These are phyloP conservation scores for Panopea generosa DNA, from an alignment of 2,888 invertebrate species.

Conservation along the genomic window DNA sequence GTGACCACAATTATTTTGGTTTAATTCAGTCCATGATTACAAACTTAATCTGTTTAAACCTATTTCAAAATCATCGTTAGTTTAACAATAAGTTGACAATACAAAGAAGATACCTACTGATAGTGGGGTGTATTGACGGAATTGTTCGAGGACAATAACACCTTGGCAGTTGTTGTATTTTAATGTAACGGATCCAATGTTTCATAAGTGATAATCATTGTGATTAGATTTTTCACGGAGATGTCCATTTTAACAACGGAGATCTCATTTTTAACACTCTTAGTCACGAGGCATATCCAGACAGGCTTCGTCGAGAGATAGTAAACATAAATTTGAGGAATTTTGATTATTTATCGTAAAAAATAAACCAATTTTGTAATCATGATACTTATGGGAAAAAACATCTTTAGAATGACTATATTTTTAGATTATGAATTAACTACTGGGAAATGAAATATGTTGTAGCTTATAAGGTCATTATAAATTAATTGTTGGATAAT, in stretches of 20 bases:
- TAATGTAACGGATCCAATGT: constrained; percentile 14
- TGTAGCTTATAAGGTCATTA: too few species aligned
- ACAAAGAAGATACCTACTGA: background rate
- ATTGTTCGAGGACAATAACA: background rate
- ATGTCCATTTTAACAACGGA: constrained; percentile 13
- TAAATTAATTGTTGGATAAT: too few species aligned
- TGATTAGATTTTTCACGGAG: constrained; percentile 16
- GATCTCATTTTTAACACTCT: constrained; percentile 25
- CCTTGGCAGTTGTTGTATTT: background rate
- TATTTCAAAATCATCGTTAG: too few species aligned
- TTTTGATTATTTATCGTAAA: too few species aligned
- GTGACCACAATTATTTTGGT: constrained; percentile 4
- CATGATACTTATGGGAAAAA: background rate
- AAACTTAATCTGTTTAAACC: background rate
- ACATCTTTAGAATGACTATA: background rate
- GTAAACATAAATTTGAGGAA: too few species aligned
- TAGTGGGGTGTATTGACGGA: background rate
- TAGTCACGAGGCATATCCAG: constrained; percentile 22
- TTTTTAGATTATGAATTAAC: background rate
- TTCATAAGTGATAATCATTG: constrained; percentile 24
- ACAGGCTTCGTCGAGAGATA: background rate
- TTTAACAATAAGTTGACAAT: too few species aligned
- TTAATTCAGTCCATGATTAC: background rate
- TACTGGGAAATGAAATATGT: too few species aligned
- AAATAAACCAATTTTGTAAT: too few species aligned